Evolutionary conservation across 2,113 vertebrate genomes (phyloP), one percentile per base, ranked within the genome.

Genomic region (Sturnus vulgaris): DNA sequence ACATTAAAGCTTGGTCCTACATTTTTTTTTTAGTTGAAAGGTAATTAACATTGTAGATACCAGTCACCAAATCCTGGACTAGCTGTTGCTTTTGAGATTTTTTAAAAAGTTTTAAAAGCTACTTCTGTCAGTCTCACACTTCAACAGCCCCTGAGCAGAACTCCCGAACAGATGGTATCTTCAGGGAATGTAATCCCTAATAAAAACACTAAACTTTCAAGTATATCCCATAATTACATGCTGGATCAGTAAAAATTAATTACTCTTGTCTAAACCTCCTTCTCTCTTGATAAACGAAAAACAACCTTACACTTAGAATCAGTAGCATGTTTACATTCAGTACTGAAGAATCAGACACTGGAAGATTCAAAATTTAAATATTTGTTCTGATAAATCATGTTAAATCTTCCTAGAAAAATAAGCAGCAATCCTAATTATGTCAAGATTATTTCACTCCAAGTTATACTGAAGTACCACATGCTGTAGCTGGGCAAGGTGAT

Each of bases 161-260:
- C 63, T 72, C 60, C 31, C 42, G 31, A 90, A 77, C 86, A 95
- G 94, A 90, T 88, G 86, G 79, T 70, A 73, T 70, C 75, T 81
- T 77, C 30, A 65, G 47, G 76, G 46, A 93, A 66, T 59, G 49
- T 59, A 92, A 94, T 80, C 50, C 55, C n/a, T 19, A 93, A 72
- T 21, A 80, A 57, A 92, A 85, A 16, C 12, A 18, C 40, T 76
- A 86, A 83, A 80, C 88, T 94, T 96, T 92, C 83, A 80, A 93
- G 33, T 59, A 47, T 52, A 81, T 78, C 52, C 39, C 64, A 2
- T 92, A 90, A 86, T 86, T 64, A 73, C 33, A 70, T 22, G 7
- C 4, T 73, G 47, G 35, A 78, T 66, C 60, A 80, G 46, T 90
- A 77, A 86, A 87, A 93, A 65, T 77, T n/a, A 88, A 35, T 49